Base-by-base conservation (phyloP, 2,113 vertebrate species). In the Haplochromis burtoni region DNA sequence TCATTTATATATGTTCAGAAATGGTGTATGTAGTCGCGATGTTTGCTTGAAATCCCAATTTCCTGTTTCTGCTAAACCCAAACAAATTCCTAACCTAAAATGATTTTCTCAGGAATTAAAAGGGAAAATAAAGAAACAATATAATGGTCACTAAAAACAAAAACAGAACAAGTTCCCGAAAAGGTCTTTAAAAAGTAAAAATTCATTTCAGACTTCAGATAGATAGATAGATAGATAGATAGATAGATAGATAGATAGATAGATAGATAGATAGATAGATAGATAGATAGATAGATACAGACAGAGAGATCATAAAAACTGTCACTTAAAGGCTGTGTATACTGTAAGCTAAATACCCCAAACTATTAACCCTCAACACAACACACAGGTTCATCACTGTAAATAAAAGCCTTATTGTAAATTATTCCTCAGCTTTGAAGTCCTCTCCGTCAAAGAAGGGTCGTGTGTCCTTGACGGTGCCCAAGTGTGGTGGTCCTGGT, bases 371-470 rank as follows among this genome's bases (percentile, higher is more conserved):
- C 4, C 35, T 9, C 35, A 40, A 6, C 21, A 76, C 40, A 29
- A 7, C 14, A 76, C 42, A 29, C 10, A 4, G 6, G 33, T 13
- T 76, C 17, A 49, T 31, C 0, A 49, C 13, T 76, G 3, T 11
- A 47, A 76, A 76, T 47, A 21, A 68, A 55, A 16, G 33, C 80
- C 29, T 86, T 31, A 4, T 19, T 88, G 51, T 88, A 17, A 33
- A 24, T 92, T 59, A 33, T 21, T 7, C 83, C 5, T 12, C 96
- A 99, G 99, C 99, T 85, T 94, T 99, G 87, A 99, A 99, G 95
- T 99, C 98, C 0, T 99, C 99, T 8, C 99, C 99, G 1, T 99
- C 98, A 1, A 99, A 99, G 95, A 99, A 98, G 93, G 98, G 98
- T 11, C 97, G 99, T 0, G 96, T 97, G 42, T 97, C 97, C 21